phyloP scores from a whole-genome alignment of 2,797 vertebrate species.

The Scomberomorus guttatus region DNA sequence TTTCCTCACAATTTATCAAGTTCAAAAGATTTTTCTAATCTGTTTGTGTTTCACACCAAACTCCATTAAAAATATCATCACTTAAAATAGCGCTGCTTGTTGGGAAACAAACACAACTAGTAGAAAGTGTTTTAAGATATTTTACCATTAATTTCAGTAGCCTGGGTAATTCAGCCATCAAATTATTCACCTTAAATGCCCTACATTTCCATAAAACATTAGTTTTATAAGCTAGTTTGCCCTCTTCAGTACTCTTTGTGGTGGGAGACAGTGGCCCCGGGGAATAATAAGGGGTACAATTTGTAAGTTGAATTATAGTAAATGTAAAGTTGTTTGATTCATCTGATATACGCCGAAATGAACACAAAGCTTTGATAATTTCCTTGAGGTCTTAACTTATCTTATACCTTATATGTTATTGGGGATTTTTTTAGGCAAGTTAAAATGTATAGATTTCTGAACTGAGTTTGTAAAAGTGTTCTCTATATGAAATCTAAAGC shows the following conservation, averaged over 20 bases:
- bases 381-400: fast-evolving
- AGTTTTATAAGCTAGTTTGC: too few relatives aligned
- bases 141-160: fast-evolving
- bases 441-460: not conserved
- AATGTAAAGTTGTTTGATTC: fast-evolving
- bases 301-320: not conserved
- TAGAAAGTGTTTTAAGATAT: fast-evolving
- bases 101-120: fast-evolving
- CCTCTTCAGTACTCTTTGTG: not conserved
- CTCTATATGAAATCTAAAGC: not conserved
- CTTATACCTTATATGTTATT: fast-evolving
- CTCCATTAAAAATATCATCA: fast-evolving
- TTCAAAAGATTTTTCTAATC: not conserved
- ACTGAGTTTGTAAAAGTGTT: not conserved
- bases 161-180: not conserved
- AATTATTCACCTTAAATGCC: fast-evolving
- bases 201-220: fast-evolving
- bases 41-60: not conserved
- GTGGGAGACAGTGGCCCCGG: not conserved
- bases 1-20: not conserved
- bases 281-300: not conserved
- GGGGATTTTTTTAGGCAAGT: fast-evolving
- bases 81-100: not conserved
- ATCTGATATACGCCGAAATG: not conserved
- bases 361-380: fast-evolving